Conservation (phyloP, 2,888 invertebrate genomes). For the Apamea epomidion region DNA sequence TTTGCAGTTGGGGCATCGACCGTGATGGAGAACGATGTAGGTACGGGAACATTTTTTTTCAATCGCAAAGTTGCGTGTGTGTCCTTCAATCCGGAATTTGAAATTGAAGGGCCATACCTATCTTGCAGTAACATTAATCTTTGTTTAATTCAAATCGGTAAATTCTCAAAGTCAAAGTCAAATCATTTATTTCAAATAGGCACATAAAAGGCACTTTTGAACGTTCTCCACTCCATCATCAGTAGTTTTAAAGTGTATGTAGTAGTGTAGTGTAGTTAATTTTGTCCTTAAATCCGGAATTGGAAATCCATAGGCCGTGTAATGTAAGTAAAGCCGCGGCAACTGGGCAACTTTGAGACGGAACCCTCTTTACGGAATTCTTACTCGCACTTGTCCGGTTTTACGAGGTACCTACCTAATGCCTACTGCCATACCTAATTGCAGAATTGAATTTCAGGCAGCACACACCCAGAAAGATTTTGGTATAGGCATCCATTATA, state of each 20-base stretch:
- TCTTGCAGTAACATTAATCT: background rate
- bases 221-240: background rate
- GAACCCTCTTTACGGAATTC: background rate
- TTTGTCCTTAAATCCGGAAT: background rate
- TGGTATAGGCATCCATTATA: slow-evolving; percentile 75
- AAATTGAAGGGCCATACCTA: background rate
- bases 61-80: background rate
- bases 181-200: no score
- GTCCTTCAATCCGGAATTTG: background rate
- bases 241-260: background rate
- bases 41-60: background rate
- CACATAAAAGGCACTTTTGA: no score
- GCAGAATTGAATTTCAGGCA: slow-evolving; percentile 71
- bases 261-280: background rate
- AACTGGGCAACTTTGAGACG: background rate
- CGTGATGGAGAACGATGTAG: background rate
- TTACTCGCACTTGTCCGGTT: background rate
- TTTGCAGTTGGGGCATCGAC: background rate
- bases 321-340: background rate
- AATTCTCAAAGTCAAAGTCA: no score
- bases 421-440: slow-evolving; percentile 7
- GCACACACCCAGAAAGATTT: slow-evolving; percentile 79
- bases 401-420: background rate
- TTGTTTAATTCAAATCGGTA: background rate
- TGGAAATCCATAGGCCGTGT: background rate